Evolutionary conservation across 2,888 invertebrate genomes (phyloP), one percentile per base, ranked within the genome.

Genomic region (Platynereis dumerilii): DNA sequence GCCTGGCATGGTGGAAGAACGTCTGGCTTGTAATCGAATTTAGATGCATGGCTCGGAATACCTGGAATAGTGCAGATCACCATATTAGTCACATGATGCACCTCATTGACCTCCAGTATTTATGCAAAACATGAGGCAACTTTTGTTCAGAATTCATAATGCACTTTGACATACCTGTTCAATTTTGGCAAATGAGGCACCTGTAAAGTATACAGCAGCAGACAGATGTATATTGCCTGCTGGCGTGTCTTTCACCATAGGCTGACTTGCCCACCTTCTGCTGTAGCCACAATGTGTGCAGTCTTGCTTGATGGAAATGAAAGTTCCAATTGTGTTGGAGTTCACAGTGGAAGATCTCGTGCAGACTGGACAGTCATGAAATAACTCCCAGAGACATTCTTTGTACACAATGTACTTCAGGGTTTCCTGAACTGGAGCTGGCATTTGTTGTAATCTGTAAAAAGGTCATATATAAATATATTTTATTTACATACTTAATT

Each of bases 211-310:
- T 22, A 55, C 28, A 27, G 26, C 55, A 22, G 27, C 55, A 22
- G 27, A 27, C 55, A 55, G 12, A 22, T 55, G 22, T 5, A 55
- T n/a, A 24, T 55, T 55, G 17, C 55, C 55, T 27, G 55, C 55
- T 17, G 55, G 55, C 2, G 24, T 55, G 55, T 55, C 28, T 3
- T 17, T 5, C 17, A 28, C 17, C 55, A 34, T 34, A 7, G 34
- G 34, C 34, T 34, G 34, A 34, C 34, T 34, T 5, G 34, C 34
- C 34, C 34, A 34, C 12, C 12, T 34, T 12, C 5, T 34, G 7
- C 12, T 5, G 34, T 7, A 34, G 12, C 12, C 34, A 55, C 55
- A 55, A 28, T 55, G 17, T 55, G 26, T 17, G 12, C 55, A 55
- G 2, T 24, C 5, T 24, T 55, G 55, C 12, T 2, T 55, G 2